A percentile compares a stretch with the other conserved stretches of the same genome.
These are phyloP conservation scores for Drosophila parabipectinata DNA, from an alignment of 1,140 invertebrate genomes.

Conservation along the genomic window DNA sequence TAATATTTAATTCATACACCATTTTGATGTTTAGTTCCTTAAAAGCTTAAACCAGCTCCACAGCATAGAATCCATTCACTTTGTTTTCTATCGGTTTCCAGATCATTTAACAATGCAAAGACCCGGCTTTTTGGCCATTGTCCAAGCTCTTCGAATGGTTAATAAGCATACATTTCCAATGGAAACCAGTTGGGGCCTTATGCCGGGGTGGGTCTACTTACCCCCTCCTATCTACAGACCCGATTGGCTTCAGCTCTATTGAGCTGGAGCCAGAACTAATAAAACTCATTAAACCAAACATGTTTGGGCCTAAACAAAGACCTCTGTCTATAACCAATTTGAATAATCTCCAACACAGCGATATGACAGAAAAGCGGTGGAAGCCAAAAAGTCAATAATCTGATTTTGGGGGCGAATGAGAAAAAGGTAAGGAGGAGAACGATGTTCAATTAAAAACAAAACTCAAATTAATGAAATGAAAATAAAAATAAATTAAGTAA, in stretches of 20 bases:
- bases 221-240: conserved; percentile 35
- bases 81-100: conserved; percentile 40
- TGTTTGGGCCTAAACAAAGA: conserved; percentile 75
- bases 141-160: conserved; percentile 51
- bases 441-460: conserved; percentile 53
- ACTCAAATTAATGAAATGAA: conserved; percentile 79
- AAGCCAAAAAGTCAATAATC: conserved; percentile 69
- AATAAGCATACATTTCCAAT: conserved; percentile 66
- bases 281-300: conserved; percentile 79
- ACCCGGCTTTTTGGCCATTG: conserved; percentile 37
- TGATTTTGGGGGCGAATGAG: conserved; percentile 67
- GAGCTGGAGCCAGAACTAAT: conserved; percentile 60
- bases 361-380: conserved; percentile 7
- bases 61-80: conserved; percentile 33
- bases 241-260: conserved; percentile 41
- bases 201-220: conserved; percentile 34
- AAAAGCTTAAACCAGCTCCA: conserved; percentile 11
- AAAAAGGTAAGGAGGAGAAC: conserved; percentile 20
- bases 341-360: conserved; percentile 64
- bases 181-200: conserved; percentile 56
- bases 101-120: conserved; percentile 53
- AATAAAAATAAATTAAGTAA: conserved; percentile 76
- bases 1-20: neutral
- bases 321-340: conserved; percentile 65
- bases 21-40: conserved; percentile 1